Percentiles rank a stretch among this genome's conserved stretches.
phyloP scores from a whole-genome alignment of 2,113 vertebrate genomes.

The Mungos mungo region DNA sequence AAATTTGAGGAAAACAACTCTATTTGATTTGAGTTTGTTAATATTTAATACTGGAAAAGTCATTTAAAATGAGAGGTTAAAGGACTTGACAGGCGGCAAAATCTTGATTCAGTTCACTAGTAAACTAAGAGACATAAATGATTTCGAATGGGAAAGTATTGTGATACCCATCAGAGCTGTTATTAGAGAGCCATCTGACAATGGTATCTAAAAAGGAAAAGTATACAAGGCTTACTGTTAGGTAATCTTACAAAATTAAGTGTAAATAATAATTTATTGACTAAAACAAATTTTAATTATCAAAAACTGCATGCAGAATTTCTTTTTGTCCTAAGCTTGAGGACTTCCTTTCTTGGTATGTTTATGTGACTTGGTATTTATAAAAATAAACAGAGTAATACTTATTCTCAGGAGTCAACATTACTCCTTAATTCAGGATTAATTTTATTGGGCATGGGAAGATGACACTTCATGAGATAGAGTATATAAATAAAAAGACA shows the following conservation, averaged over 20 bases:
- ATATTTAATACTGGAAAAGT: neutral
- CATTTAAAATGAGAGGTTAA: neutral
- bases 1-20: neutral
- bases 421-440: neutral
- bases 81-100: neutral
- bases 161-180: neutral
- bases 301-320: neutral
- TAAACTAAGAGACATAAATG: neutral
- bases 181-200: neutral
- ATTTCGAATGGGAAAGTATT: neutral
- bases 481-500: neutral
- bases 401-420: neutral
- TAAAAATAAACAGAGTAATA: neutral
- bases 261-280: neutral
- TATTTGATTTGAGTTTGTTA: neutral
- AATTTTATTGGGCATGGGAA: neutral
- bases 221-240: neutral
- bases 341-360: neutral
- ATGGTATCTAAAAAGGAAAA: neutral
- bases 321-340: neutral
- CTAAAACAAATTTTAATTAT: neutral
- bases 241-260: neutral
- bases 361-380: neutral
- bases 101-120: slow-evolving; percentile 35
- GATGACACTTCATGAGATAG: neutral